A percentile compares a stretch with the other conserved stretches of the same genome.
Evolutionary conservation across 1,140 invertebrate genomes (phyloP).

Genomic region (Sogatella furcifera): DNA sequence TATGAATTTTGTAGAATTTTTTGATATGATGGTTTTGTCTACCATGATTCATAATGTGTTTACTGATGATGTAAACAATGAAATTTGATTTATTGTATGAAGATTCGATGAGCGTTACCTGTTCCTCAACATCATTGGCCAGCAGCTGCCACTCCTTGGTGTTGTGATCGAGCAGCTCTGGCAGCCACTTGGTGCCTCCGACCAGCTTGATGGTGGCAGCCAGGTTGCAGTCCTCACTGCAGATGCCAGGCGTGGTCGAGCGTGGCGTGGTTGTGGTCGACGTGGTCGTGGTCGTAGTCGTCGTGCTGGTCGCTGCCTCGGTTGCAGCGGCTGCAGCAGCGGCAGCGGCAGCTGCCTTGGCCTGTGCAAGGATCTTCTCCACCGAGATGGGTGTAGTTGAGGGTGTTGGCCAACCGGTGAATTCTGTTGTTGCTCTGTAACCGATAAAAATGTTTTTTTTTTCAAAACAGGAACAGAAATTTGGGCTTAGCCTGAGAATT

Average conservation of each 20-base stretch:
- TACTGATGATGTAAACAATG: too few species aligned
- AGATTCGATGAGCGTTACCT: conserved; percentile 45
- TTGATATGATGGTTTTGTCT: too few species aligned
- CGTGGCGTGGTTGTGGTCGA: conserved; percentile 58
- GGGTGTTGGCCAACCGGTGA: conserved; percentile 77
- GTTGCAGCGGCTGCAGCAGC: conserved; percentile 31
- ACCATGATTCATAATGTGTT: too few species aligned
- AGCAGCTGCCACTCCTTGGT: conserved; percentile 75
- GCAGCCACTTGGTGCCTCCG: conserved; percentile 68
- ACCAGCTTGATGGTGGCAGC: conserved; percentile 74
- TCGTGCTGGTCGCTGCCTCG: conserved; percentile 37
- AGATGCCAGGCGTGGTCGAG: conserved; percentile 71
- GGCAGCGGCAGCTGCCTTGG: conserved; percentile 47
- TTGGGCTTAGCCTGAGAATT: too few species aligned
- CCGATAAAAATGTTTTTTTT: conserved; percentile 4
- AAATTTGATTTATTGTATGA: too few species aligned
- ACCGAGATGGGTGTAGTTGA: conserved; percentile 75
- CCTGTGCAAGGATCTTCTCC: conserved; percentile 60
- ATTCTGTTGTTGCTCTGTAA: conserved; percentile 69
- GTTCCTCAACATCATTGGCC: conserved; percentile 63
- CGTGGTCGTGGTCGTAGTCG: conserved; percentile 62
- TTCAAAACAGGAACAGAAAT: too few species aligned
- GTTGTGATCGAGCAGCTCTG: conserved; percentile 73
- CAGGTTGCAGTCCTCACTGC: conserved; percentile 62
- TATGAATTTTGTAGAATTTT: too few species aligned